These are phyloP conservation scores for Drosophila merina DNA, from an alignment of 2,888 invertebrate species.

Conservation along the genomic window DNA sequence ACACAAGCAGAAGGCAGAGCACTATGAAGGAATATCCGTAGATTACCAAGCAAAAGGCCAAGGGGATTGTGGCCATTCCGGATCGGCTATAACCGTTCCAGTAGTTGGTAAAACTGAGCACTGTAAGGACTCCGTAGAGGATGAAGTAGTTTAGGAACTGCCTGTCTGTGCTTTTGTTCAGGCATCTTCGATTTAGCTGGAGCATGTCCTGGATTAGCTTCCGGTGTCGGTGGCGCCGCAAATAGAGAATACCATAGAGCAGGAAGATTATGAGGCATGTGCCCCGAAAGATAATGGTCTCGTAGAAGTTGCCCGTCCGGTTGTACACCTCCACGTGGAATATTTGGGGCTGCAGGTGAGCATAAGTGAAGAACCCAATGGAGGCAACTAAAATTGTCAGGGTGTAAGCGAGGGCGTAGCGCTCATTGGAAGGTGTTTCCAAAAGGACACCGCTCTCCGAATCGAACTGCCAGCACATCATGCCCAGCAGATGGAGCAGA, in stretches of 20 bases:
- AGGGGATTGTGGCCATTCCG: neutral
- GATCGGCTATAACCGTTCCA: conserved; percentile 33
- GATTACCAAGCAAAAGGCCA: conserved; percentile 29
- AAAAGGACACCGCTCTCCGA: conserved; percentile 32
- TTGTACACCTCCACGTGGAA: conserved; percentile 46
- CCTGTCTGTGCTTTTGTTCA: conserved; percentile 12
- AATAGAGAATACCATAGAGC: conserved; percentile 48
- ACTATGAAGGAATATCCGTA: conserved; percentile 49
- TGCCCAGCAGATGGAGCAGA: conserved; percentile 46
- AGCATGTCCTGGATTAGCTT: conserved; percentile 46
- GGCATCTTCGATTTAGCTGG: conserved; percentile 34
- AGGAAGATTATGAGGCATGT: conserved; percentile 47
- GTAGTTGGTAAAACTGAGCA: conserved; percentile 39
- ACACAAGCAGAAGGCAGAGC: conserved; percentile 45
- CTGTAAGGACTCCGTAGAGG: conserved; percentile 36
- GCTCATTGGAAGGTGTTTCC: conserved; percentile 36
- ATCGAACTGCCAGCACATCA: conserved; percentile 52
- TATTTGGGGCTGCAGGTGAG: conserved; percentile 21
- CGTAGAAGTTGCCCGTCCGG: conserved; percentile 61
- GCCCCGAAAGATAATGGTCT: conserved; percentile 42
- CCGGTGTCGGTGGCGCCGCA: conserved; percentile 47
- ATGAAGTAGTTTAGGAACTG: conserved; percentile 40
- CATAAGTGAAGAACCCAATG: conserved; percentile 28
- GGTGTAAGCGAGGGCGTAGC: conserved; percentile 38
- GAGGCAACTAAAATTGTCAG: neutral